Conservation (phyloP, 2,797 vertebrate genomes). For the Synanceia verrucosa region DNA sequence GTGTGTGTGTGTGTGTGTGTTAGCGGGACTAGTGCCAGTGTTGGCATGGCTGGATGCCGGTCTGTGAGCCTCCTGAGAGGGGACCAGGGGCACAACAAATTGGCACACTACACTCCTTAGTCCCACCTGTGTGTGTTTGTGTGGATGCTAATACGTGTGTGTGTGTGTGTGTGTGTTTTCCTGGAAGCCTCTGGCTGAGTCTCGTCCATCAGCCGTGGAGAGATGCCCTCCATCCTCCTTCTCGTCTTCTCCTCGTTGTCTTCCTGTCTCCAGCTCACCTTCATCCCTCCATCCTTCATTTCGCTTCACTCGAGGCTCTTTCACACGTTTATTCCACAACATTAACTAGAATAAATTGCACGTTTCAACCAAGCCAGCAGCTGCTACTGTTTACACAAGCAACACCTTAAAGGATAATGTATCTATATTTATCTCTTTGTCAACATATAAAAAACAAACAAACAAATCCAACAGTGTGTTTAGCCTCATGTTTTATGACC, state of each 20-base stretch:
- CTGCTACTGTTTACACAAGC: slow-evolving; percentile 3
- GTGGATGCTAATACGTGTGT: slow-evolving; percentile 41
- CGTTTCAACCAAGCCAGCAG: slow-evolving; percentile 11
- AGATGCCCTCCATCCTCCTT: slow-evolving; percentile 38
- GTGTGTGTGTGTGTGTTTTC: slow-evolving; percentile 53
- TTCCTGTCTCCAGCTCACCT: slow-evolving; percentile 14
- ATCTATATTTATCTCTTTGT: slow-evolving; percentile 13
- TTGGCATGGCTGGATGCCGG: slow-evolving; percentile 75
- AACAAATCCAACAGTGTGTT: not conserved
- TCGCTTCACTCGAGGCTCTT: slow-evolving; percentile 16
- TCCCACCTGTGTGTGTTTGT: slow-evolving; percentile 75
- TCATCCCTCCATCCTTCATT: slow-evolving; percentile 3
- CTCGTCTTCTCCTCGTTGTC: slow-evolving; percentile 18
- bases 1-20: slow-evolving; percentile 47
- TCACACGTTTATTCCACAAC: slow-evolving; percentile 11
- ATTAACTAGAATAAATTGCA: slow-evolving; percentile 6
- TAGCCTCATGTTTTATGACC: not conserved
- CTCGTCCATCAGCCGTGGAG: slow-evolving; percentile 66
- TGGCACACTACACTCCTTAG: slow-evolving; percentile 72
- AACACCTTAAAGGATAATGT: not conserved
- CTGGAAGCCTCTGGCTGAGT: slow-evolving; percentile 62
- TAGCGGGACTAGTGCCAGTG: slow-evolving; percentile 72
- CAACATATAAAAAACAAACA: slow-evolving; percentile 11
- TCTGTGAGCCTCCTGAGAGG: slow-evolving; percentile 71
- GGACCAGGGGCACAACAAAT: slow-evolving; percentile 79